These are phyloP conservation scores for Desmophyllum pertusum DNA, from an alignment of 92 coral and sea anemone species.

Conservation along the genomic window DNA sequence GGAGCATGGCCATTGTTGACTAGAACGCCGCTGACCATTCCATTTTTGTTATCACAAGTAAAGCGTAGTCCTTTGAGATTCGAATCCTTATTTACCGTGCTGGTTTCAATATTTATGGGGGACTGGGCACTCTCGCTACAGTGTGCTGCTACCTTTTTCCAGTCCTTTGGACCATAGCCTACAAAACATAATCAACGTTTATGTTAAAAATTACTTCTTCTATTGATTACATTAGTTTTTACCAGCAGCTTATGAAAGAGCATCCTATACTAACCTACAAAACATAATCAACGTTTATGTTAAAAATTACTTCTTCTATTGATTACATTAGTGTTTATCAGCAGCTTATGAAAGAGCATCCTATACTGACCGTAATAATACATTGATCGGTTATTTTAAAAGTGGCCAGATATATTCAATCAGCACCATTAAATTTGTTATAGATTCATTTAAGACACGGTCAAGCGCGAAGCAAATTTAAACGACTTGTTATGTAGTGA, in stretches of 20 bases:
- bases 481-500: too few relatives aligned
- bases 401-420: too few relatives aligned
- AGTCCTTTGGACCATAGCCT: conserved; percentile 78
- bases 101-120: conserved; percentile 62
- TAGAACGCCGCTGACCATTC: conserved; percentile 47
- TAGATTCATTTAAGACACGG: too few relatives aligned
- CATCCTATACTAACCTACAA: conserved; percentile 47
- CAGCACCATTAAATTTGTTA: too few relatives aligned
- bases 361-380: conserved; percentile 48
- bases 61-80: background rate
- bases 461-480: too few relatives aligned
- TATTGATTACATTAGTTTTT: background rate
- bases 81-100: background rate
- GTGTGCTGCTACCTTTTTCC: conserved; percentile 54
- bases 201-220: background rate
- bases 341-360: too few relatives aligned
- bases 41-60: background rate
- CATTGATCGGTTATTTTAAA: too few relatives aligned
- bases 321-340: too few relatives aligned
- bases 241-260: background rate
- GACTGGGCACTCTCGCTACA: conserved; percentile 66
- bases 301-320: background rate
- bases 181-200: background rate
- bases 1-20: conserved; percentile 76
- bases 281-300: background rate